These are phyloP conservation scores for Corydoras maculifer DNA, from an alignment of 2,113 vertebrate species.

Conservation along the genomic window DNA sequence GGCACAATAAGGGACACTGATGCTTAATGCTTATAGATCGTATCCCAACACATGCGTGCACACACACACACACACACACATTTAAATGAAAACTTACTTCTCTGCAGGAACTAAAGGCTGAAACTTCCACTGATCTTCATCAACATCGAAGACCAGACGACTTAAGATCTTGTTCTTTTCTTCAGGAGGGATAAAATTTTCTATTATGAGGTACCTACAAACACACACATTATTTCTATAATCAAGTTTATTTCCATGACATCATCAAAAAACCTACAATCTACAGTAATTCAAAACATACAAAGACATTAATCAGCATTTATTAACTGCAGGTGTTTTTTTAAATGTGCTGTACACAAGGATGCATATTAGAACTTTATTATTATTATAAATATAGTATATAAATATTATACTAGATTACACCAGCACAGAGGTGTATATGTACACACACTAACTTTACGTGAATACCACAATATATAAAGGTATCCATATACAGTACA, in stretches of 20 bases:
- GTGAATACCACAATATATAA: too few species aligned
- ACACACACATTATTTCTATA: slow-evolving; percentile 1
- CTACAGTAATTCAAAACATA: background rate
- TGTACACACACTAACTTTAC: too few species aligned
- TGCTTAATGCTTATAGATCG: too few species aligned
- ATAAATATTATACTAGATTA: too few species aligned
- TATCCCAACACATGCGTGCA: background rate
- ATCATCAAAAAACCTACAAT: background rate
- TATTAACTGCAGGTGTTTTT: too few species aligned
- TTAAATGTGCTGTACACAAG: too few species aligned
- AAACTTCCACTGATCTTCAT: slow-evolving; percentile 97
- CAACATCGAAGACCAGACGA: slow-evolving; percentile 83
- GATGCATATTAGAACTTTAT: too few species aligned
- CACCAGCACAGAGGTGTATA: too few species aligned
- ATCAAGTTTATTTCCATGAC: background rate
- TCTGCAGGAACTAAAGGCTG: slow-evolving; percentile 82
- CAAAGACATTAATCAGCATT: background rate
- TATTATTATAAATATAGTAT: too few species aligned
- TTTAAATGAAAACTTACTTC: slow-evolving; percentile 62
- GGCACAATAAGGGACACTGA: background rate
- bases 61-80: slow-evolving; percentile 1
- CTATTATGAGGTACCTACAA: slow-evolving; percentile 90
- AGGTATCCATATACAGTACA: too few species aligned
- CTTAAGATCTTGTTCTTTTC: slow-evolving; percentile 99
- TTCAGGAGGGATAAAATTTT: slow-evolving; percentile 97